phyloP scores from a whole-genome alignment of 92 coral and sea anemone species.

The Pocillopora meandrina region DNA sequence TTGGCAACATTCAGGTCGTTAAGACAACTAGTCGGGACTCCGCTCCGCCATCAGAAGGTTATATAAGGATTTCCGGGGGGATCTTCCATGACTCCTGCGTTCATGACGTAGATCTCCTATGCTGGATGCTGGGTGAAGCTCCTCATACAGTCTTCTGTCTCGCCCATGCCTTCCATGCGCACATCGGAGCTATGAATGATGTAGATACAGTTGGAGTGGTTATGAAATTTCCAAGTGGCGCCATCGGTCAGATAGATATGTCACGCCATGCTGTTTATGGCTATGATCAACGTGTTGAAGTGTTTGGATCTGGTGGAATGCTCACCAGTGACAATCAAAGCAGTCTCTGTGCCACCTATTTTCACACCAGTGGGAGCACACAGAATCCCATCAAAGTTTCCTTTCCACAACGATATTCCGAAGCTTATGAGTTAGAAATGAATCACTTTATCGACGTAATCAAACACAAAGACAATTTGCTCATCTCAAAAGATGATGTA shows the following conservation, averaged over 20 bases:
- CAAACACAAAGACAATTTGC: conserved; percentile 60
- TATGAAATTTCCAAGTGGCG: conserved; percentile 91
- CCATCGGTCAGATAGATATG: conserved; percentile 77
- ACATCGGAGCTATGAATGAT: conserved; percentile 69
- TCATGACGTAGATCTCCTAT: conserved; percentile 83
- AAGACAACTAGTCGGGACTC: conserved; percentile 88
- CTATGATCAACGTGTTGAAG: conserved; percentile 91
- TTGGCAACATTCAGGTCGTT: conserved; percentile 77
- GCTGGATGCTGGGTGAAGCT: conserved; percentile 77
- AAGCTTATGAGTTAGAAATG: conserved; percentile 49
- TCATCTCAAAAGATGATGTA: conserved; percentile 59
- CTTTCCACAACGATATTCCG: conserved; percentile 65
- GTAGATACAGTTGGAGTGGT: conserved; percentile 84
- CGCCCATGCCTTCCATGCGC: conserved; percentile 74
- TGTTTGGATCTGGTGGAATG: conserved; percentile 89
- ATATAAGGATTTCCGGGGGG: conserved; percentile 75
- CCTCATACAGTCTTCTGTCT: conserved; percentile 80
- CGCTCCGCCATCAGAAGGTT: conserved; percentile 68
- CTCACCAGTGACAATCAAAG: conserved; percentile 66
- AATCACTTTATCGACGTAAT: conserved; percentile 73
- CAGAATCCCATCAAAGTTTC: conserved; percentile 45
- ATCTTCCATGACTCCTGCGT: conserved; percentile 89
- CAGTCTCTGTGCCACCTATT: conserved; percentile 38
- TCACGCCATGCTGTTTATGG: conserved; percentile 84
- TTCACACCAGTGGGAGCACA: conserved; percentile 36